A percentile compares a stretch with the other conserved stretches of the same genome.
Conservation (phyloP, 2,888 invertebrate genomes). For the Hedychridium roseum region DNA sequence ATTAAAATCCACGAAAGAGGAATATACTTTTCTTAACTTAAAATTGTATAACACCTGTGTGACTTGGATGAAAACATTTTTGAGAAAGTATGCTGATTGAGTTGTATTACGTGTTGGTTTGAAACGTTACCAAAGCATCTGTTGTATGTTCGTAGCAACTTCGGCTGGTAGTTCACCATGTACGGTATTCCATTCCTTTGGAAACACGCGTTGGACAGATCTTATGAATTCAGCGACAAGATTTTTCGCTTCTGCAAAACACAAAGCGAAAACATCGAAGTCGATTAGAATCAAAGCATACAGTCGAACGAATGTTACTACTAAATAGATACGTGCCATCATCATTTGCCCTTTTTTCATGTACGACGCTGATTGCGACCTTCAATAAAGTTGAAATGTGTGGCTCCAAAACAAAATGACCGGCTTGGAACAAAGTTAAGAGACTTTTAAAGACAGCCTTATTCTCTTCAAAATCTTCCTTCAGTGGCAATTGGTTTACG, state of each 20-base stretch:
- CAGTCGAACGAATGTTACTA: not conserved
- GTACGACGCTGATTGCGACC: conserved; percentile 67
- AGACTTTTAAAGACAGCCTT: conserved; percentile 75
- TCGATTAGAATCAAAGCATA: conserved; percentile 34
- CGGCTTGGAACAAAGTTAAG: conserved; percentile 70
- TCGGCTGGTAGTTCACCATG: conserved; percentile 32
- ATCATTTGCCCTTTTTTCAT: conserved; percentile 67
- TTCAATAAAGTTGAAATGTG: conserved; percentile 68
- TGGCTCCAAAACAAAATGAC: conserved; percentile 67
- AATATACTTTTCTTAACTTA: too few relatives aligned
- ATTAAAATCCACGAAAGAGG: too few relatives aligned
- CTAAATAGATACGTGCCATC: conserved; percentile 60
- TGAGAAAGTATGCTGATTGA: too few relatives aligned
- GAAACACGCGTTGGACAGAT: conserved; percentile 68
- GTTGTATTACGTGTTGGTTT: too few relatives aligned
- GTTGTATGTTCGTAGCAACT: conserved; percentile 27
- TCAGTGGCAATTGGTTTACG: conserved; percentile 74
- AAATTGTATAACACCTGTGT: too few relatives aligned
- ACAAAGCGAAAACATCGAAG: conserved; percentile 7
- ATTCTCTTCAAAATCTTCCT: conserved; percentile 79
- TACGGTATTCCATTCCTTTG: conserved; percentile 65
- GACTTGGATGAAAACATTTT: too few relatives aligned
- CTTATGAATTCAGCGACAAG: conserved; percentile 67
- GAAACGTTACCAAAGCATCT: conserved; percentile 24
- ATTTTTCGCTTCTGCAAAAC: conserved; percentile 64